Conservation (phyloP, 1,140 invertebrate genomes). For the Formica exsecta region DNA sequence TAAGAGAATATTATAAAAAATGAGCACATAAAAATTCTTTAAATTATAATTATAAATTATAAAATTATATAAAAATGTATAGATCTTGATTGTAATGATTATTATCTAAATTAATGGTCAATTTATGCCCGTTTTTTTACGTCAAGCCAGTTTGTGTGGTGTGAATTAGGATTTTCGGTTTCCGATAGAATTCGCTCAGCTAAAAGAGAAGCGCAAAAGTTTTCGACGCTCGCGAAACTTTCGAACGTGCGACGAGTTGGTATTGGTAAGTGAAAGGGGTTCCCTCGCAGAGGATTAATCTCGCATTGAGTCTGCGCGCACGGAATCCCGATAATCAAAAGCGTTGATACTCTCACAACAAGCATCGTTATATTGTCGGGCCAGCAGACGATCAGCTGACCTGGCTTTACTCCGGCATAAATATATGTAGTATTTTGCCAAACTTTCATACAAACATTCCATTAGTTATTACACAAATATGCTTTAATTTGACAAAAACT, state of each 20-base stretch:
- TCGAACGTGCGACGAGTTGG: conserved; percentile 66
- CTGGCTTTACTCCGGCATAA: conserved; percentile 46
- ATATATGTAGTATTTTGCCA: conserved; percentile 10
- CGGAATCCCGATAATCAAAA: conserved; percentile 78
- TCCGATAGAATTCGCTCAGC: conserved; percentile 67
- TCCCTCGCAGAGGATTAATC: conserved; percentile 75
- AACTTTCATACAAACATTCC: not conserved
- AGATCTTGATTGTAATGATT: not conserved
- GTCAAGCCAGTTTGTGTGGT: conserved; percentile 7
- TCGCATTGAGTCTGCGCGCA: conserved; percentile 76
- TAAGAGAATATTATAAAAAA: not conserved
- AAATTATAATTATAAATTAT: not conserved
- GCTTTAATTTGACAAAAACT: conserved; percentile 1
- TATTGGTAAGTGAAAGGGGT: conserved; percentile 76
- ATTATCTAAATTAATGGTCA: not conserved
- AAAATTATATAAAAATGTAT: not conserved
- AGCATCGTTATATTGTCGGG: conserved; percentile 70
- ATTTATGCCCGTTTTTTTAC: not conserved
- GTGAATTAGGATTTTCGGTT: conserved; percentile 58
- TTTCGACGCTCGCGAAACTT: conserved; percentile 72
- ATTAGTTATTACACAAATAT: not conserved
- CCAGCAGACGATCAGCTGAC: conserved; percentile 74
- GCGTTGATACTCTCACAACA: conserved; percentile 78
- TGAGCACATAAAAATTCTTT: not conserved
- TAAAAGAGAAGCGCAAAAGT: conserved; percentile 70